A percentile compares a stretch with the other conserved stretches of the same genome.
These are phyloP conservation scores for Bombus cullumanus DNA, from an alignment of 1,140 invertebrate genomes.

Conservation along the genomic window DNA sequence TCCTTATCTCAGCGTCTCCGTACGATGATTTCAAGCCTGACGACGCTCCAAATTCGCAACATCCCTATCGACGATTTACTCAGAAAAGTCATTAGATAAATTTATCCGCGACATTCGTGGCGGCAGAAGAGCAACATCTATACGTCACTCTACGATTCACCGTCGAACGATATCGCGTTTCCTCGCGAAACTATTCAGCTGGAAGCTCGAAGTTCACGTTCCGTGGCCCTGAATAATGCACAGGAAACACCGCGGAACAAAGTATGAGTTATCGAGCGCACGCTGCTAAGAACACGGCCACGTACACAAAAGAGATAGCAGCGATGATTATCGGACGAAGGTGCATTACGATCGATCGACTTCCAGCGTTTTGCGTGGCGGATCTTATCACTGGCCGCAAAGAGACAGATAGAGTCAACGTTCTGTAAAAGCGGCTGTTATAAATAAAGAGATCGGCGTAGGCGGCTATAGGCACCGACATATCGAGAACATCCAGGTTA, in stretches of 20 bases:
- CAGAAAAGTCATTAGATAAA: not conserved
- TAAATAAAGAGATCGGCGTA: slow-evolving; percentile 28
- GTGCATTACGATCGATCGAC: slow-evolving; percentile 30
- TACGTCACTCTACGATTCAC: not conserved
- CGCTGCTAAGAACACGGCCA: not conserved
- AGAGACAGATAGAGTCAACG: slow-evolving; percentile 43
- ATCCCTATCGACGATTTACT: too few relatives aligned
- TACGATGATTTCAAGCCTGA: too few relatives aligned
- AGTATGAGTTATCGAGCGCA: slow-evolving; percentile 38
- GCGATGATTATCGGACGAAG: slow-evolving; percentile 32
- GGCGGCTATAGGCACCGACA: not conserved
- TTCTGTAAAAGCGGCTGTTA: slow-evolving; percentile 6
- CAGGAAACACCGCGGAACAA: slow-evolving; percentile 27
- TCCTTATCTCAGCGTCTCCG: too few relatives aligned
- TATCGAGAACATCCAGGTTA: not conserved
- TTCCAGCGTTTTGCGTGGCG: slow-evolving; percentile 6
- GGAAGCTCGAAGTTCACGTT: slow-evolving; percentile 17
- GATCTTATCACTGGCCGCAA: not conserved
- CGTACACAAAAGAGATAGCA: slow-evolving; percentile 17
- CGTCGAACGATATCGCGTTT: slow-evolving; percentile 24
- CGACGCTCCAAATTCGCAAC: too few relatives aligned
- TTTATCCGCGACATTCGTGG: not conserved
- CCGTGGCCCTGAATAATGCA: slow-evolving; percentile 34
- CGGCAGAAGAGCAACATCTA: too few relatives aligned
- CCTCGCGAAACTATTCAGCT: slow-evolving; percentile 6